These are phyloP conservation scores for Poecilia velifera DNA, from an alignment of 2,797 vertebrate genomes.

Conservation along the genomic window DNA sequence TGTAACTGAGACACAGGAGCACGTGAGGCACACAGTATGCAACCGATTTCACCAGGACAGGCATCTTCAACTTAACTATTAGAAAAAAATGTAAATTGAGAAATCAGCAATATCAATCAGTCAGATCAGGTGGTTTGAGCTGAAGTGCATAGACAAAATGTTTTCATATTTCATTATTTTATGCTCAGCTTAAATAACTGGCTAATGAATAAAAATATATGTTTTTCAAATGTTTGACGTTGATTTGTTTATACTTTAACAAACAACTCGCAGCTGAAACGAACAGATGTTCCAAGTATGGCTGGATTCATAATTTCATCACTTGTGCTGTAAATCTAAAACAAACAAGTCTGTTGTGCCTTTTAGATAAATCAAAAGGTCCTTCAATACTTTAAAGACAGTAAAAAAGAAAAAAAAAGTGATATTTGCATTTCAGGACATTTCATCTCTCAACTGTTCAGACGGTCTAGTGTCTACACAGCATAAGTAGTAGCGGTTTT, in stretches of 20 bases:
- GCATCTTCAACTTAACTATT: background rate
- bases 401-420: conserved; percentile 1
- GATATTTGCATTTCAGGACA: conserved; percentile 4
- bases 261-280: background rate
- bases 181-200: background rate
- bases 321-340: background rate
- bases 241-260: background rate
- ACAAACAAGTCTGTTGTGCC: background rate
- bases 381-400: background rate
- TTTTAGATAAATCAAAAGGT: background rate
- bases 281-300: background rate
- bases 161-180: background rate
- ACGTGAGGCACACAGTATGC: background rate
- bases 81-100: background rate
- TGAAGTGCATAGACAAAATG: background rate
- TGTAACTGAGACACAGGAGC: background rate
- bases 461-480: conserved; percentile 22
- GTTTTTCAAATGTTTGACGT: background rate
- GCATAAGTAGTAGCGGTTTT: conserved; percentile 15
- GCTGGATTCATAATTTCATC: background rate
- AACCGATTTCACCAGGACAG: background rate
- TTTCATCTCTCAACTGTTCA: conserved; percentile 18
- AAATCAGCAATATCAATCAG: background rate
- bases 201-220: background rate
- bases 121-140: background rate